These are phyloP conservation scores for Gasterosteus nipponicus DNA, from an alignment of 2,113 vertebrate species.

Conservation along the genomic window DNA sequence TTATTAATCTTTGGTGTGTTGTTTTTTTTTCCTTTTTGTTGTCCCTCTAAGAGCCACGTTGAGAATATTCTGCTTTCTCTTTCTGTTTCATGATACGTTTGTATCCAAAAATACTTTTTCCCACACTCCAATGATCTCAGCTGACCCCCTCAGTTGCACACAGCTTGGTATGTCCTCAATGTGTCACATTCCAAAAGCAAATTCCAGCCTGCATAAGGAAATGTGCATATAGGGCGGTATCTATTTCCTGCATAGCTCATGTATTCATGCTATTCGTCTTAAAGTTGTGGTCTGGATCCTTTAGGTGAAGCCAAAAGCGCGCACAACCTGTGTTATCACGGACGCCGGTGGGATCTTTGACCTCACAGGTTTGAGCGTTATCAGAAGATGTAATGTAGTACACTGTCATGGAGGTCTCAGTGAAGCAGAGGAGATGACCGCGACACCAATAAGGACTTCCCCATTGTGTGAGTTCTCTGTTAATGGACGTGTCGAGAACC, in stretches of 20 bases:
- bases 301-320: not conserved
- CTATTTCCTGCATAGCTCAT: not conserved
- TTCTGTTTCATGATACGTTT: not conserved
- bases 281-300: not conserved
- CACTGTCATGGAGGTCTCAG: not conserved
- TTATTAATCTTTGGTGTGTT: not conserved
- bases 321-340: not conserved
- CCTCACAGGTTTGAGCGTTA: not conserved
- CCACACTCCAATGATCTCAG: not conserved
- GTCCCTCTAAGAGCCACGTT: not conserved
- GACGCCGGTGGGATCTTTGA: not conserved
- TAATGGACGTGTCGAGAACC: slow-evolving; percentile 17
- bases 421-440: slow-evolving; percentile 2
- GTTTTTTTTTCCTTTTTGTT: not conserved
- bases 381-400: not conserved
- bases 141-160: slow-evolving; percentile 14
- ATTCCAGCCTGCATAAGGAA: slow-evolving; percentile 15
- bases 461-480: slow-evolving; percentile 6
- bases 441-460: not conserved
- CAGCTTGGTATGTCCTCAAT: slow-evolving; percentile 15
- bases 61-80: not conserved
- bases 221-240: slow-evolving; percentile 6
- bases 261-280: not conserved
- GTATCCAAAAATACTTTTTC: slow-evolving; percentile 14
- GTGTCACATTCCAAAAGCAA: slow-evolving; percentile 34